Base-by-base conservation (phyloP, 2,888 invertebrate genomes). In the Rhopalosiphum nymphaeae region DNA sequence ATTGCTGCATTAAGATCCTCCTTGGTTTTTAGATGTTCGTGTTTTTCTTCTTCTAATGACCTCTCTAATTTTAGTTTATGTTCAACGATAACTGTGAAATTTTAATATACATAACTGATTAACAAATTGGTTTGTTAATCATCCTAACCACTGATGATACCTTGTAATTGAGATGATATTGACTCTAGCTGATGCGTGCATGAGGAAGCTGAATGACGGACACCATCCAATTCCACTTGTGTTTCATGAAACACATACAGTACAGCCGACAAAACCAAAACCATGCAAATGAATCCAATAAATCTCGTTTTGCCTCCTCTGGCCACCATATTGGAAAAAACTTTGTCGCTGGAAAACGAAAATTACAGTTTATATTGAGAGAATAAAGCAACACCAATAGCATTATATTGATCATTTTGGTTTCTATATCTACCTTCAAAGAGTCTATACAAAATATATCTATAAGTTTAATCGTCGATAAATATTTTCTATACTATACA, bases 161-260 rank as follows among this genome's bases (percentile, higher is more conserved):
- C 96, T 96, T 97, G 97, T 94, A 97, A 95, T 95, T 97, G 96
- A 90, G 96, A 96, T 87, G 96, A 96, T 87, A 97, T 95, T 90
- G 96, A 96, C 95, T 97, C 97, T 95, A 97, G 96, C 95, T 97
- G 96, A 95, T 97, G 96, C 95, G 96, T 96, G 95, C 97, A 97
- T 94, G 96, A 96, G 93, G 96, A 96, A 95, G 96, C 96, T 85
- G 96, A 96, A 95, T 96, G 96, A 95, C 96, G 96, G 46, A 96
- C 96, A 95, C 97, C 96, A 91, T 97, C 97, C 86, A 97, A 95
- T 95, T 97, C 96, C 89, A 96, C 96, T 95, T 97, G 96, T 16
- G 96, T 96, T 95, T 96, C 97, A 95, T 97, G 97, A 95, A 97
- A 97, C 95, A 97, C 96, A 92, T 96, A 97, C 94, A 97, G 96